Evolutionary conservation across 2,113 vertebrate species (phyloP).

Genomic region (Empidonax alnorum): DNA sequence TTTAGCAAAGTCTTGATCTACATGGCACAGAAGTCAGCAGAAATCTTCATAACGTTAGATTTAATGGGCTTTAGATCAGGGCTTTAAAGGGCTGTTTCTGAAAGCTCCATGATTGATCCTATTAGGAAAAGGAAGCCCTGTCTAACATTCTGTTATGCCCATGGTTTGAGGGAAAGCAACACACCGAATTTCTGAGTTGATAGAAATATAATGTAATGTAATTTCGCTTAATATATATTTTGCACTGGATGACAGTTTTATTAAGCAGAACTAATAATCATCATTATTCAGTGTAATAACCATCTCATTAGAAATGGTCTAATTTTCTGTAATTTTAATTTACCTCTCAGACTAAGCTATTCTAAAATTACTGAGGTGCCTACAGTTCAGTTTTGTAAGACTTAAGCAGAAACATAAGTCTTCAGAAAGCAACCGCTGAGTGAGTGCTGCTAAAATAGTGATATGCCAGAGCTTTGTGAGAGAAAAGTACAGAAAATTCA

Average conservation of each 20-base stretch:
- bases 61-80: constrained; percentile 11
- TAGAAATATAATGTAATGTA: constrained; percentile 62
- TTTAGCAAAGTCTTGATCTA: background rate
- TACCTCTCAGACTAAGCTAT: constrained; percentile 65
- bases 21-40: background rate
- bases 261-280: constrained; percentile 78
- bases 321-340: constrained; percentile 78
- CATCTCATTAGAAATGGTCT: constrained; percentile 74
- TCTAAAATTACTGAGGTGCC: constrained; percentile 65
- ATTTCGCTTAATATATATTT: constrained; percentile 77
- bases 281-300: constrained; percentile 73
- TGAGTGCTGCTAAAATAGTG: constrained; percentile 40
- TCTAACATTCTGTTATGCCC: background rate
- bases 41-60: background rate
- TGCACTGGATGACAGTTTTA: constrained; percentile 76
- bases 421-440: constrained; percentile 30
- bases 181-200: constrained; percentile 45
- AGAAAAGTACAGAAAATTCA: constrained; percentile 26
- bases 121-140: background rate
- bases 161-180: constrained; percentile 35
- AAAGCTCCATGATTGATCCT: constrained; percentile 44
- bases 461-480: background rate
- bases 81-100: background rate
- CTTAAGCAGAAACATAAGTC: constrained; percentile 54
- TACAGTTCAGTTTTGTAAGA: constrained; percentile 65